Evolutionary conservation across 2,797 vertebrate genomes (phyloP).

Genomic region (Varecia variegata): DNA sequence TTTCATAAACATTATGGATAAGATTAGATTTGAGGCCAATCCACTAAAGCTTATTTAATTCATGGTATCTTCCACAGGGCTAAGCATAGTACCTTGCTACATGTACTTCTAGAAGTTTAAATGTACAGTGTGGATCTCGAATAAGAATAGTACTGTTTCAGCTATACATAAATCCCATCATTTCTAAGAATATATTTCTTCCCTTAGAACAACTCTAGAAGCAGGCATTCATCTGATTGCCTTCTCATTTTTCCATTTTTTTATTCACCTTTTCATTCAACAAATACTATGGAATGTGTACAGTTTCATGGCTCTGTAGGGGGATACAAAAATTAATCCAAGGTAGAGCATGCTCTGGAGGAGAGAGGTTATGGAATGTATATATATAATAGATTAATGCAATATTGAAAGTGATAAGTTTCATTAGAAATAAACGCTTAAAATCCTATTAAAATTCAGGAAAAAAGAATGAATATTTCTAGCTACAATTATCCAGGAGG

Average conservation of each 20-base stretch:
- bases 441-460: background rate
- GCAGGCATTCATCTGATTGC: background rate
- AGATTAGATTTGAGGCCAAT: background rate
- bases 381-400: background rate
- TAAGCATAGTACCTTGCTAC: background rate
- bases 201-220: background rate
- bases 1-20: background rate
- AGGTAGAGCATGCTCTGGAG: background rate
- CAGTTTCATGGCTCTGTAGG: background rate
- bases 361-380: background rate
- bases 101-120: conserved; percentile 17
- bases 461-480: background rate
- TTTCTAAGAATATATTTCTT: conserved; percentile 31
- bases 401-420: background rate
- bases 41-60: background rate
- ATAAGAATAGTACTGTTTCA: background rate
- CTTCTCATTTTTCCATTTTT: background rate
- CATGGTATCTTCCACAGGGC: background rate
- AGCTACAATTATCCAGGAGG: background rate
- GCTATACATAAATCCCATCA: background rate
- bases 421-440: background rate
- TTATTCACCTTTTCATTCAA: background rate
- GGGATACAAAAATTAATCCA: background rate
- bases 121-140: background rate
- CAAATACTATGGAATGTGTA: background rate